Base-by-base conservation (phyloP, 2,113 vertebrate species). In the Aramus guarauna region DNA sequence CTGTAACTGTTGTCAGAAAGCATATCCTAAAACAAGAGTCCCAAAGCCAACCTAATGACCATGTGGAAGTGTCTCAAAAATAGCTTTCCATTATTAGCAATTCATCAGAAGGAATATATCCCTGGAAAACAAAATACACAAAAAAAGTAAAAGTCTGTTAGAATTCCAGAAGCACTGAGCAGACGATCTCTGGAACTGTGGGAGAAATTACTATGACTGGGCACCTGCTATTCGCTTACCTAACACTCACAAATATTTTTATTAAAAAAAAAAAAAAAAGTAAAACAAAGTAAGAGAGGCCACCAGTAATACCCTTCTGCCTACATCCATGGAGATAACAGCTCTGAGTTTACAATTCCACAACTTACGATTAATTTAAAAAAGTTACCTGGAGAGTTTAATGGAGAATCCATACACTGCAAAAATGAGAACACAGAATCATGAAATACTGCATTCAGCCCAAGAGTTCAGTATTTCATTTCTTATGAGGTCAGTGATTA, bases 391-490 rank as follows among this genome's bases (percentile, higher is more conserved):
- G 50, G 6, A 73, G 16, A 68, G 9, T 73, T 76, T 73, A 83
- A 91, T 34, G 29, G 23, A 68, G 32, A 96, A 81, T 59, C 55
- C 67, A 69, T 62, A 59, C 20, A 59, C 15, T 45, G 34, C 62
- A 27, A 8, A 82, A 74, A 34, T 27, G 27, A 88, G 47, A 74
- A 83, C 21, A 60, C 0, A 0, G 12, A 55, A 91, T 80, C 47
- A 45, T 2, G 1, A 90, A 93, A 96, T 69, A 85, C 9, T 69
- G 36, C 36, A 43, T 52, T 48, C 47, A 64, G 43, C 24, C 47
- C 64, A 89, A 73, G 64, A 81, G 62, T 72, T 87, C 48, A 60
- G 30, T 80, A 85, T 68, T 83, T 85, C 13, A 88, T 82, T 94
- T 95, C 88, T 34, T 93, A 39, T 32, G 53, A 53, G 64, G 26